Evolutionary conservation across 2,888 invertebrate genomes (phyloP), one percentile per base, ranked within the genome.

Genomic region (Ctenicera cuprea): DNA sequence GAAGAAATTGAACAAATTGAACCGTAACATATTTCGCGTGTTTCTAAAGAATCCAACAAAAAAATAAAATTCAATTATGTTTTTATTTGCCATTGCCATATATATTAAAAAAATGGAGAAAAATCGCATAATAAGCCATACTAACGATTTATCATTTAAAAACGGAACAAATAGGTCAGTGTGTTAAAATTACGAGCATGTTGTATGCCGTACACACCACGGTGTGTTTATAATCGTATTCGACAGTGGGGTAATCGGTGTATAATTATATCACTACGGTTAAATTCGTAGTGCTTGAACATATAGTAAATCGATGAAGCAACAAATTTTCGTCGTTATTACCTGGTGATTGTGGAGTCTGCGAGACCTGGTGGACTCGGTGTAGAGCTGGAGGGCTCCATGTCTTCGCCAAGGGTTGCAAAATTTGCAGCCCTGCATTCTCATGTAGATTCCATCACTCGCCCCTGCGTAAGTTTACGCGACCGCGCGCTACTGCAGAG

Each of bases 351-450:
- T n/a, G 38, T 38, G 38, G 87, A 86, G 66, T 87, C 87, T 70
- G 83, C 85, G 80, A 85, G 83, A 77, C 83, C 82, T 67, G 86
- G 83, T 75, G 86, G 81, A 73, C 82, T 85, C 76, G 85, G 85
- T 61, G 86, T 86, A 79, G 87, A 87, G 82, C 87, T 87, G 77
- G 87, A 83, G 75, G 87, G 84, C 84, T 87, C 87, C 86, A 87
- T 87, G 73, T 74, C 79, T 76, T 72, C 67, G 62, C 59, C 71
- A 76, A 71, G 74, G 76, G 73, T 75, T 61, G 72, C 65, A 65
- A 64, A 68, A 30, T 38, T 26, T 69, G 68, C 72, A 72, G 65
- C 59, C 59, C 75, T 74, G 75, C 78, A 78, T 78, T 71, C 71
- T 76, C 74, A 76, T 70, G 61, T 70, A 64, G 73, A 71, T 76